Percentiles rank a stretch among this genome's conserved stretches.
Conservation (phyloP, 2,113 vertebrate genomes). For the Anarhynchus alexandrinus region DNA sequence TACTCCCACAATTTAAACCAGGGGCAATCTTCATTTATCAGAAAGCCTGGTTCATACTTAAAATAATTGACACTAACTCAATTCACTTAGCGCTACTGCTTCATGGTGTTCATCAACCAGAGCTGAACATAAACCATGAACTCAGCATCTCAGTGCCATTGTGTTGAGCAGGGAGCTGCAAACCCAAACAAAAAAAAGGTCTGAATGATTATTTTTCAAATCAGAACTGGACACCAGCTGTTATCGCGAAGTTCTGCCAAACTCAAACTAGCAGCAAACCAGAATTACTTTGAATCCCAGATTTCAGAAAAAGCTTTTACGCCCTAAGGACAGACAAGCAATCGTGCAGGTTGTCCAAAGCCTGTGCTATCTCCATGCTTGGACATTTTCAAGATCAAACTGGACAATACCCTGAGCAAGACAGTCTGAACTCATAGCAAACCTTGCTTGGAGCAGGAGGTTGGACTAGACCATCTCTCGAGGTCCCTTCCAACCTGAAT, state of each 20-base stretch:
- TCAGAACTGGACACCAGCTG: not conserved
- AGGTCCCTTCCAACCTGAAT: not conserved
- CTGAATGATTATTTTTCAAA: not conserved
- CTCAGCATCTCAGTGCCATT: not conserved
- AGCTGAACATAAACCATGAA: not conserved
- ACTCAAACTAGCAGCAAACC: not conserved
- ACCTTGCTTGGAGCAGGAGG: not conserved
- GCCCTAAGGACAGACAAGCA: not conserved
- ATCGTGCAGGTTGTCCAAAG: not conserved
- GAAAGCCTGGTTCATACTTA: not conserved
- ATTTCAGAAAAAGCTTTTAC: not conserved
- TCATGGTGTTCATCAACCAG: not conserved
- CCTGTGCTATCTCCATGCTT: not conserved
- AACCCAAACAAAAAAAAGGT: not conserved
- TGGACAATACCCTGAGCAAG: not conserved
- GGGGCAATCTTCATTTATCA: not conserved
- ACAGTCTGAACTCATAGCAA: not conserved
- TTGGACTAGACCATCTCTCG: not conserved
- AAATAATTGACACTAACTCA: not conserved
- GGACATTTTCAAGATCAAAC: not conserved
- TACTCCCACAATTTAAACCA: not conserved
- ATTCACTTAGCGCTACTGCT: not conserved
- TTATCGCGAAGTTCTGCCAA: not conserved
- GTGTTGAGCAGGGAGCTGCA: not conserved
- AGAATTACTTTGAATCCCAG: not conserved